These are phyloP conservation scores for Cladopsammia gracilis DNA, from an alignment of 64 coral and sea anemone species.

Conservation along the genomic window DNA sequence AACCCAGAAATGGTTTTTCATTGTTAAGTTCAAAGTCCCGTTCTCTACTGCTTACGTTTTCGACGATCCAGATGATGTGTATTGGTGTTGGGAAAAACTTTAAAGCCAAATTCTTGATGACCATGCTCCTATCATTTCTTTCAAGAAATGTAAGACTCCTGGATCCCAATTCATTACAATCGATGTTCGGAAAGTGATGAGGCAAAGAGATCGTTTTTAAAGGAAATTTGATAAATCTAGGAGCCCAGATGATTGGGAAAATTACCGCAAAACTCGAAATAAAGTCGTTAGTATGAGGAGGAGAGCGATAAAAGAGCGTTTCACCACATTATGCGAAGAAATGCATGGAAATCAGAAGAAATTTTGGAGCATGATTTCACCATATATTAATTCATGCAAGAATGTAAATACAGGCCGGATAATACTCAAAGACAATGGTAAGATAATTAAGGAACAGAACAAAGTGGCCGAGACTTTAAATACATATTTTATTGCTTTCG, in stretches of 20 bases:
- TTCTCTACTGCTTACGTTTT: constrained; percentile 41
- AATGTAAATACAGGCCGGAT: constrained; percentile 22
- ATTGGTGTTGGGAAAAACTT: constrained; percentile 56
- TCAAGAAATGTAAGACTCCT: constrained; percentile 3
- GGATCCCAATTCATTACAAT: constrained; percentile 44
- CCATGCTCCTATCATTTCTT: constrained; percentile 46
- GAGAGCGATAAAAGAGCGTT: constrained; percentile 18
- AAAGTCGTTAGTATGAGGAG: constrained; percentile 67
- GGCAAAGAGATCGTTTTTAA: constrained; percentile 50
- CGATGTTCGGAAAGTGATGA: constrained; percentile 23
- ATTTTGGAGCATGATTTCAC: constrained; percentile 27
- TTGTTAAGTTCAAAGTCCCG: constrained; percentile 17
- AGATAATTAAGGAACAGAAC: constrained; percentile 38
- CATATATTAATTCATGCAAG: constrained; percentile 70
- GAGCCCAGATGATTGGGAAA: constrained; percentile 60
- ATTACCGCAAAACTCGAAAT: constrained; percentile 44
- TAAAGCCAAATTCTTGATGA: constrained; percentile 48
- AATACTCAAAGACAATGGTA: constrained; percentile 60
- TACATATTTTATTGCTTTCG: constrained; percentile 29
- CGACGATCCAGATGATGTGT: constrained; percentile 46
- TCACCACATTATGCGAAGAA: constrained; percentile 37
- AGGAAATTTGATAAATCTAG: constrained; percentile 63
- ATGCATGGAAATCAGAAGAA: constrained; percentile 46
- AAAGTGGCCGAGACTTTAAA: constrained; percentile 55
- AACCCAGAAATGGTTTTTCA: constrained; percentile 20